Base-by-base conservation (phyloP, 2,797 vertebrate genomes). In the Sebastes glaucus region DNA sequence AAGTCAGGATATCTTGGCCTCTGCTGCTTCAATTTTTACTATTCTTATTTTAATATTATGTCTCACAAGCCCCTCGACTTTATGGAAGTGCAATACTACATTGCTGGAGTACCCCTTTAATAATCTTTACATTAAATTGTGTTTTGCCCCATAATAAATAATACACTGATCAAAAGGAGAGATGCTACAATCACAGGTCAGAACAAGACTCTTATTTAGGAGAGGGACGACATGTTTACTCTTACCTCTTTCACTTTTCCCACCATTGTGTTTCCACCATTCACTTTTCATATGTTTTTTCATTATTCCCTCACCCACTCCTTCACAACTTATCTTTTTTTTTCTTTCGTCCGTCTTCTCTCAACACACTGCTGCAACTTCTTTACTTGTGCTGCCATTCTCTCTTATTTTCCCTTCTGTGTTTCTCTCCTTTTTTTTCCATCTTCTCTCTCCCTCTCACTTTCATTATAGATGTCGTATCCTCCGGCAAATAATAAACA, bases 401-500 rank as follows among this genome's bases (percentile, higher is more conserved):
- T 65, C 55, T 53, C 42, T 18, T 28, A 2, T 46, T 72, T 61
- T 69, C 38, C 64, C 0, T 14, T 32, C n/a, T 49, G 14, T 61
- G 20, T 64, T 32, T 59, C 42, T 68, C 13, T 32, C 27, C 10
- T 56, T 23, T 38, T 42, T 28, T 16, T 18, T 5, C 30, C 14
- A 7, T 60, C 69, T 35, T 35, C 25, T 49, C 42, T 20, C 78
- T 46, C 33, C 57, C 28, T 30, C 20, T 62, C 42, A 72, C 52
- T 79, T 83, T 79, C 66, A 74, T 75, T 32, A 64, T 55, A 79
- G 55, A 85, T 78, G 74, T 80, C 23, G 53, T 74, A 62, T 90
- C 85, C 85, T 85, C 65, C 7, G 22, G 85, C 77, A 89, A 85
- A 86, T 86, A 88, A 88, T 89, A 87, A 89, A 90, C 82, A 88